Base-by-base conservation (phyloP, 2,888 invertebrate species). In the Hemaris fuciformis region DNA sequence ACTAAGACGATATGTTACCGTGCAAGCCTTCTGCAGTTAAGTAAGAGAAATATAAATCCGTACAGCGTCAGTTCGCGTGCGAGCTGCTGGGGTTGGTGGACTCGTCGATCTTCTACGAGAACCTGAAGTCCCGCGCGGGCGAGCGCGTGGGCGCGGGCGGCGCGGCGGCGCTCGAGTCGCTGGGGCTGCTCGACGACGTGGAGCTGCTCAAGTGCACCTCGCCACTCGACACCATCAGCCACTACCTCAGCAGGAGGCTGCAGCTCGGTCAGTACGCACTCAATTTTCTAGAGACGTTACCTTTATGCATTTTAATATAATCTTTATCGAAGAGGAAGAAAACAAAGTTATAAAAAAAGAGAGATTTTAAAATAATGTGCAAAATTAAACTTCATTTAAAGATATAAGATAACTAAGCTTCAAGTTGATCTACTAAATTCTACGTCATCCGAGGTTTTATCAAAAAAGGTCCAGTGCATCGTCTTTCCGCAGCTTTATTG, bases 211-310 rank as follows among this genome's bases (percentile, higher is more conserved):
- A 99, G 87, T 89, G 95, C 38, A 95, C 95, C 66, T 96, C 98
- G 0, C 99, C 99, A 0, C 89, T 99, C 41, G 99, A 99, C 81
- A 99, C 99, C 0, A 93, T 99, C 56, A 98, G 98, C 45, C 95
- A 97, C 80, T 98, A 97, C 84, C 93, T 99, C 43, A 95, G 97
- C 60, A 96, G 96, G 70, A 95, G 95, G 78, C 90, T 99, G 45
- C 94, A 95, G 25, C 95, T 96, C 69, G 96, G 98, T 96, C 88
- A 88, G 79, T 66, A 58, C 41, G n/a, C n/a, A n/a, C n/a, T 27
- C n/a, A n/a, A n/a, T n/a, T n/a, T n/a, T 57, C 2, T 7, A n/a
- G 38, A 13, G 6, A 22, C 34, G 8, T 45, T n/a, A n/a, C n/a
- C n/a, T 61, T 45, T 56, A 4, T 5, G 2, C n/a, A n/a, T n/a